phyloP scores from a whole-genome alignment of 2,797 vertebrate species.

The Limosa lapponica region DNA sequence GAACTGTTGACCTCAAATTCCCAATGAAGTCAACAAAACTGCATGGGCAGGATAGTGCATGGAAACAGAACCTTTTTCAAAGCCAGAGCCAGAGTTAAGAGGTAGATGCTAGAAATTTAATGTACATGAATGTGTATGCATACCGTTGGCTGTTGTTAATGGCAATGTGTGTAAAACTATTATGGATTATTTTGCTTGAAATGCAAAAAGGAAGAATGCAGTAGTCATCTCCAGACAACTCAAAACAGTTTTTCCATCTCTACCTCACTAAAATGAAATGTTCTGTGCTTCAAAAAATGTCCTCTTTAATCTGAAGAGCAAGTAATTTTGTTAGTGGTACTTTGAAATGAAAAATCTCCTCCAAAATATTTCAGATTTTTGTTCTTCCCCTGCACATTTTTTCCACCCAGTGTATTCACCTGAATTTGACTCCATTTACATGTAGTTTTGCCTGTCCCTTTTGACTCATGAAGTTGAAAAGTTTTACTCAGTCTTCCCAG shows the following conservation, averaged over 20 bases:
- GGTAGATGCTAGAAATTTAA: neutral
- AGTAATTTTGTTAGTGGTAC: neutral
- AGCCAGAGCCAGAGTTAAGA: neutral
- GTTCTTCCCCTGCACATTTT: neutral
- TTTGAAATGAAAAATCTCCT: neutral
- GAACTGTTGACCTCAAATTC: neutral
- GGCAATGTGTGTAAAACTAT: neutral
- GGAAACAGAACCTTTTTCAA: neutral
- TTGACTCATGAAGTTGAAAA: neutral
- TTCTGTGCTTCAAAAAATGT: neutral
- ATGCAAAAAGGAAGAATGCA: neutral
- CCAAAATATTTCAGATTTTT: neutral
- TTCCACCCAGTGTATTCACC: accelerated
- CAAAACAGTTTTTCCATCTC: neutral
- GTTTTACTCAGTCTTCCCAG: neutral
- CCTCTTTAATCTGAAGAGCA: neutral
- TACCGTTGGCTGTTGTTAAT: neutral
- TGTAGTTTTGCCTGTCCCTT: neutral
- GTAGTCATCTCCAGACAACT: neutral
- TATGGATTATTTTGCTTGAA: neutral
- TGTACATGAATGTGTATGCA: neutral
- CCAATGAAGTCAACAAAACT: neutral
- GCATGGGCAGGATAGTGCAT: accelerated
- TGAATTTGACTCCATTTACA: neutral
- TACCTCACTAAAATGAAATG: neutral